Conservation (phyloP, 2,888 invertebrate species). For the Margaritifera margaritifera region DNA sequence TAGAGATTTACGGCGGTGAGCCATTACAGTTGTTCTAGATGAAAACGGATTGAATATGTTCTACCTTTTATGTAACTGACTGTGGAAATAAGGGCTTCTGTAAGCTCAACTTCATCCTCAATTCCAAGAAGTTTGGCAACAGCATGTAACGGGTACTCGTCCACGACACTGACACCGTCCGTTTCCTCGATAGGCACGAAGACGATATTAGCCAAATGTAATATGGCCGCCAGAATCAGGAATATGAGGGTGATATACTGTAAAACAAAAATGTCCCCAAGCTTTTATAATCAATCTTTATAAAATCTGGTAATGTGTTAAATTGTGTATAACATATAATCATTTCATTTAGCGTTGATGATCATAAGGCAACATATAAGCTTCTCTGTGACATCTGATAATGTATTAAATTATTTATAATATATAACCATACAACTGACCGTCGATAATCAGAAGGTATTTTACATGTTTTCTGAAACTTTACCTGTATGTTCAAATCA, state of each 20-base stretch:
- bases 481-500: too few species aligned
- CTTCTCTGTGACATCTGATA: too few species aligned
- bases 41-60: too few species aligned
- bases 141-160: conserved; percentile 58
- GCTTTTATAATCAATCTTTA: not conserved
- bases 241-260: conserved; percentile 62
- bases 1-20: too few species aligned
- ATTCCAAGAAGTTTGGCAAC: conserved; percentile 57
- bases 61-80: conserved; percentile 54
- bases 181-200: conserved; percentile 61
- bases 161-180: conserved; percentile 58
- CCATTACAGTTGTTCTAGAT: too few species aligned
- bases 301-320: not conserved
- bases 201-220: conserved; percentile 63
- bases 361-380: too few species aligned
- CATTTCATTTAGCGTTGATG: too few species aligned
- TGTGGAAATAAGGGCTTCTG: conserved; percentile 54
- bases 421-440: too few species aligned
- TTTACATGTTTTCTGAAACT: too few species aligned
- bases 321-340: too few species aligned
- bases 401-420: too few species aligned
- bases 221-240: conserved; percentile 59
- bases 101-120: conserved; percentile 53
- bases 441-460: too few species aligned
- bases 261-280: conserved; percentile 4